phyloP scores from a whole-genome alignment of 2,888 invertebrate genomes.

The Ectropis crepuscularia region DNA sequence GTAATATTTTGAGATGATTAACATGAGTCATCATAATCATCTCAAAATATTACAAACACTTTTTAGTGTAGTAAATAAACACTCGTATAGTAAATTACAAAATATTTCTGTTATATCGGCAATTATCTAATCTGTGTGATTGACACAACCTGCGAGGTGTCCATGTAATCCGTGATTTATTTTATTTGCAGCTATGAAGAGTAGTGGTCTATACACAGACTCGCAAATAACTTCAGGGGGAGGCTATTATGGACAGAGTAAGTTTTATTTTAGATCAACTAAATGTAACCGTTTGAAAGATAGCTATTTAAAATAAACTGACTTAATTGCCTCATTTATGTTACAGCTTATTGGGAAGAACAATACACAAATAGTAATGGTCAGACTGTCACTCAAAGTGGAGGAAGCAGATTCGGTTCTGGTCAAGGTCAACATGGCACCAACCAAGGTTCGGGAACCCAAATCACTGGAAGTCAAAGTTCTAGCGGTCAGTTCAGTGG shows the following conservation, averaged over 20 bases:
- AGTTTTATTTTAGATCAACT: conserved; percentile 33
- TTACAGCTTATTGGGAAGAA: conserved; percentile 50
- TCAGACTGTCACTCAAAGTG: conserved; percentile 40
- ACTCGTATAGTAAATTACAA: too few species aligned
- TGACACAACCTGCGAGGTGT: too few species aligned
- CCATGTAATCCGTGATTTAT: background rate
- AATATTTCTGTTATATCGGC: too few species aligned
- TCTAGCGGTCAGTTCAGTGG: conserved; percentile 44
- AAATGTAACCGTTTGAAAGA: background rate
- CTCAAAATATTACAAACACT: too few species aligned
- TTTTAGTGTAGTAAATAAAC: too few species aligned
- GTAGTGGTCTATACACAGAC: conserved; percentile 63
- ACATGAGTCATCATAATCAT: too few species aligned
- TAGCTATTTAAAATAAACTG: background rate
- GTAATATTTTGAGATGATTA: too few species aligned
- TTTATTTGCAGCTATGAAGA: conserved; percentile 64
- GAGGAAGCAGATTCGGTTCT: conserved; percentile 27
- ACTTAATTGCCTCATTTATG: background rate
- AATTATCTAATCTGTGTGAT: too few species aligned
- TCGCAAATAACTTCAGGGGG: conserved; percentile 58
- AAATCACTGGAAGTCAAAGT: conserved; percentile 41
- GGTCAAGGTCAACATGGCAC: background rate
- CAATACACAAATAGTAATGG: conserved; percentile 44
- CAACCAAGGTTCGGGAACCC: background rate
- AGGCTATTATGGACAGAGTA: conserved; percentile 73